Percentiles rank a stretch among this genome's conserved stretches.
These are phyloP conservation scores for Ceratotherium simum DNA, from an alignment of 2,113 vertebrate genomes.

Conservation along the genomic window DNA sequence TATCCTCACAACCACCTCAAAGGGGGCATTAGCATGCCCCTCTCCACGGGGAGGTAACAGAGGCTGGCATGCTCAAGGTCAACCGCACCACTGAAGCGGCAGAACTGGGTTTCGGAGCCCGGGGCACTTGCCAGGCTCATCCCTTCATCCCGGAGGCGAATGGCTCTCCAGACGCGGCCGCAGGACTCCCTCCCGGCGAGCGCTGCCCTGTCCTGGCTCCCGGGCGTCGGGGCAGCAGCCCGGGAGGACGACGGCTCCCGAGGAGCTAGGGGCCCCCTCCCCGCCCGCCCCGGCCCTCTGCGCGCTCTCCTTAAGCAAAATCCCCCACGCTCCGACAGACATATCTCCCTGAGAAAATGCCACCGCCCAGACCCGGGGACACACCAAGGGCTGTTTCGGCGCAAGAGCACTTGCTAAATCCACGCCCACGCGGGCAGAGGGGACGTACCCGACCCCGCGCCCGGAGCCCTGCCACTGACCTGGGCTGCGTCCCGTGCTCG, in stretches of 20 bases:
- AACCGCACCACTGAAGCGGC: background rate
- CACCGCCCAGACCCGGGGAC: background rate
- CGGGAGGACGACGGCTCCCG: background rate
- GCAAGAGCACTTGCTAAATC: conserved; percentile 20
- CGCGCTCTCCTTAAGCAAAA: background rate
- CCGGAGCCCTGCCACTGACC: background rate
- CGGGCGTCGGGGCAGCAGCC: background rate
- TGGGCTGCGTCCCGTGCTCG: background rate
- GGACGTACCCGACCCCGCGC: background rate
- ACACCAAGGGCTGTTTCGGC: background rate
- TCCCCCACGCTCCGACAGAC: background rate
- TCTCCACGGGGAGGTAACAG: background rate
- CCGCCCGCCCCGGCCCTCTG: too few relatives aligned
- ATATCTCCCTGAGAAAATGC: background rate
- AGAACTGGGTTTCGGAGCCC: background rate
- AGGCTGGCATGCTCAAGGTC: conserved; percentile 65
- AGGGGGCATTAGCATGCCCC: accelerated
- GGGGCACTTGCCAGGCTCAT: background rate
- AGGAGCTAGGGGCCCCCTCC: background rate
- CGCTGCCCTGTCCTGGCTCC: accelerated
- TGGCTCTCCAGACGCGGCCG: background rate
- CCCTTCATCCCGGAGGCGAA: background rate
- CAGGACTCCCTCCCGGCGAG: background rate
- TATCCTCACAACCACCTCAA: background rate
- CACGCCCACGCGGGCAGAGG: background rate